Base-by-base conservation (phyloP, 2,888 invertebrate species). In the Micoletzkya japonica region DNA sequence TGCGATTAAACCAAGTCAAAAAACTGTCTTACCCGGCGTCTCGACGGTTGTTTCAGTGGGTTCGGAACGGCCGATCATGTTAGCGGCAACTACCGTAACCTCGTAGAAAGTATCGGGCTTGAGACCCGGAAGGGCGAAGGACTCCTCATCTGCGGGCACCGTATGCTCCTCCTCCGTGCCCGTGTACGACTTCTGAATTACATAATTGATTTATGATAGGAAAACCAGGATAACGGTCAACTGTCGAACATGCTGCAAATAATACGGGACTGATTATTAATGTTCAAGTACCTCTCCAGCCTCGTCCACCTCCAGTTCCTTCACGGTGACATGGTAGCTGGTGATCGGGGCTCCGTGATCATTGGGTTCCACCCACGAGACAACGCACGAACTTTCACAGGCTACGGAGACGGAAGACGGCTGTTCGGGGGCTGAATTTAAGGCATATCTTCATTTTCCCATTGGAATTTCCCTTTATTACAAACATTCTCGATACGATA, bases 41-140 rank as follows among this genome's bases (percentile, higher is more conserved):
- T 74, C 73, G 67, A 94, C 90, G 86, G 91, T 90, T 79, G 92
- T 90, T 85, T 90, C 90, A 54, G 91, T 91, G 1, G 93, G 91
- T 72, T 90, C 88, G 82, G 94, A 93, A 87, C 89, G 91, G 71
- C 94, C 95, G 75, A 94, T 91, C 32, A 90, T 88, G 87, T 95
- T 95, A 86, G 91, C 92, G 57, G 94, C 95, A 78, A 90, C 89
- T 71, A 95, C 88, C 85, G 93, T 92, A 83, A 93, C 91, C 84
- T 90, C 90, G 88, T 95, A 95, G 77, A 90, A 90, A 4, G 92
- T 92, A 86, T 93, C 92, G 0, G 93, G 90, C 68, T 88, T 88
- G 28, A 95, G 89, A 24, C 89, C 61, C 14, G 73, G 72, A 14
- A 77, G 36, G 34, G 76, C 74, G 44, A 78, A 30, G 10, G 73